Percentiles rank a stretch among this genome's conserved stretches.
Evolutionary conservation across 2,797 vertebrate species (phyloP).

Genomic region (Cyclopterus lumpus): DNA sequence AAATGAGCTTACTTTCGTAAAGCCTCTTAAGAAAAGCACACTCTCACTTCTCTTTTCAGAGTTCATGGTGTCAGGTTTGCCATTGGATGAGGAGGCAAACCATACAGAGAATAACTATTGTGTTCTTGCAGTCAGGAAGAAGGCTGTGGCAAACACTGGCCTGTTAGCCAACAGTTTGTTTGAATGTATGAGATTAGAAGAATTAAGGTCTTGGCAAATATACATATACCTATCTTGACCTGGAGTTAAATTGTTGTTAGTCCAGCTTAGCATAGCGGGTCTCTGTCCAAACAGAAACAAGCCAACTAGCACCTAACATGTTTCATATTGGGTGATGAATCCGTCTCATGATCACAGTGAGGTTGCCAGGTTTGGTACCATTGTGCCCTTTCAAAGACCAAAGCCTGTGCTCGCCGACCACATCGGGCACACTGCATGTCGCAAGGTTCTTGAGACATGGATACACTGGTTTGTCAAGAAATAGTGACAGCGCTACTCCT

Average conservation of each 20-base stretch:
- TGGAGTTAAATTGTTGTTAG: not conserved
- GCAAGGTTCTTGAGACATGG: not conserved
- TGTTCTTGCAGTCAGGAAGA: not conserved
- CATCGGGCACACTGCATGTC: not conserved
- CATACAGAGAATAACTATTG: not conserved
- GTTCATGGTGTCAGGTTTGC: constrained; percentile 50
- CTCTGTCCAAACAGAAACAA: not conserved
- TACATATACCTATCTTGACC: not conserved
- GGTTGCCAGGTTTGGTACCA: not conserved
- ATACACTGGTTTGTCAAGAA: not conserved
- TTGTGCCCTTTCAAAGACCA: not conserved
- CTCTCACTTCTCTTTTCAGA: constrained; percentile 21
- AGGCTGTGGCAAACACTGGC: not conserved
- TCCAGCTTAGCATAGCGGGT: not conserved
- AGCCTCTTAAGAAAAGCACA: constrained; percentile 54
- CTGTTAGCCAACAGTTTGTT: not conserved
- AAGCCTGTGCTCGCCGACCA: not conserved
- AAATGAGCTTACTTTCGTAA: constrained; percentile 64
- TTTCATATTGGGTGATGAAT: not conserved
- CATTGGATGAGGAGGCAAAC: not conserved
- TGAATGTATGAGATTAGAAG: not conserved
- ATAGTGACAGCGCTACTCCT: not conserved
- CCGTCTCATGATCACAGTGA: not conserved
- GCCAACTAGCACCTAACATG: not conserved
- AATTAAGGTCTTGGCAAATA: not conserved